Percentiles rank a stretch among this genome's conserved stretches.
These are phyloP conservation scores for Willowsia nigromaculata DNA, from an alignment of 2,888 invertebrate genomes.

Conservation along the genomic window DNA sequence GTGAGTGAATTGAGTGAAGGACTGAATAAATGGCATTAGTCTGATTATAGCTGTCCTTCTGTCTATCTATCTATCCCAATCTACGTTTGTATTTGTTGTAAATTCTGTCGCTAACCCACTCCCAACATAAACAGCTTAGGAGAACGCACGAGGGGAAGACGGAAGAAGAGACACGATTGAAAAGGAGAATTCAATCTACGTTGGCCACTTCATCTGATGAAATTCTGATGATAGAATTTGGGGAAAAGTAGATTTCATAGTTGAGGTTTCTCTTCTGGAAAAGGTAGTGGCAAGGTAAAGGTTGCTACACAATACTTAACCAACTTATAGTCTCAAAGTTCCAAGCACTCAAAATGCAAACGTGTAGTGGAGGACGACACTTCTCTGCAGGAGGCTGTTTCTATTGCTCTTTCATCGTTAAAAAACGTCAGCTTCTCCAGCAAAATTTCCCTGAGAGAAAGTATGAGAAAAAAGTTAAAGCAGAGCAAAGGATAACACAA, in stretches of 20 bases:
- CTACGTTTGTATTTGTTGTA: background rate
- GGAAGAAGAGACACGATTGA: background rate
- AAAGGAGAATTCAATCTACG: slow-evolving; percentile 9
- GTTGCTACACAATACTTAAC: background rate
- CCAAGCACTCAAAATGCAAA: background rate
- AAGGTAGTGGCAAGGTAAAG: background rate
- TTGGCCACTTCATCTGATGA: background rate
- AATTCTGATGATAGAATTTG: background rate
- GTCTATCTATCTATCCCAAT: background rate
- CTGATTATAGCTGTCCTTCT: slow-evolving; percentile 15
- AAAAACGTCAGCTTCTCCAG: background rate
- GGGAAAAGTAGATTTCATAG: background rate
- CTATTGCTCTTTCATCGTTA: background rate
- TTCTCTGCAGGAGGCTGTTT: background rate
- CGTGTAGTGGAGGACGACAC: background rate
- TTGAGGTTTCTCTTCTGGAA: background rate
- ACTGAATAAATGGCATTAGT: slow-evolving; percentile 34
- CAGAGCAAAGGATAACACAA: background rate
- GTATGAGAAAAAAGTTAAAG: background rate
- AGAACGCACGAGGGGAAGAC: background rate
- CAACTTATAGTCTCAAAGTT: background rate
- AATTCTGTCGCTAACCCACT: background rate
- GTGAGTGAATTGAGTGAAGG: background rate
- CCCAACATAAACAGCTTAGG: background rate
- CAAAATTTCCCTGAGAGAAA: background rate